Conservation (phyloP, 2,888 invertebrate species). For the Ennomos quercinarius region DNA sequence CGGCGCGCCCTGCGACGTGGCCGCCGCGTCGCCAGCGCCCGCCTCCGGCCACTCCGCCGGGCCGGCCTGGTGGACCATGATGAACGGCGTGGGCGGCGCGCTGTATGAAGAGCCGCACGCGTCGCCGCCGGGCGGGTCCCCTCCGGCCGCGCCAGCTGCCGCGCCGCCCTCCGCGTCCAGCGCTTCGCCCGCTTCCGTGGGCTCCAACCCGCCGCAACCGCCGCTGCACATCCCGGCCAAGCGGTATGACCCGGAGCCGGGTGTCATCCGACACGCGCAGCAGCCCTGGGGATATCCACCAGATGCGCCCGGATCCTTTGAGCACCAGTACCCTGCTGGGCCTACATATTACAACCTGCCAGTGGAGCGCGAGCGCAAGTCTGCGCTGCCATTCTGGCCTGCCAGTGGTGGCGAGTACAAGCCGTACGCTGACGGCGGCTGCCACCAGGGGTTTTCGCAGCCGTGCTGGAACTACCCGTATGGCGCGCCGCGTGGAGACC, state of each 20-base stretch:
- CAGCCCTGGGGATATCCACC: constrained; percentile 92
- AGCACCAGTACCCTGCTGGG: constrained; percentile 88
- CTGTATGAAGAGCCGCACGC: constrained; percentile 90
- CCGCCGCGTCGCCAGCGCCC: constrained; percentile 91
- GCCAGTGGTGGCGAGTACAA: constrained; percentile 87
- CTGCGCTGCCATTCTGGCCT: constrained; percentile 89
- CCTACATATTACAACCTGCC: constrained; percentile 92
- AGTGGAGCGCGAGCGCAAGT: constrained; percentile 87
- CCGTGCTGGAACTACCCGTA: constrained; percentile 91
- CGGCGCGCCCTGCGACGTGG: constrained; percentile 89
- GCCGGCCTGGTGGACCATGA: constrained; percentile 94
- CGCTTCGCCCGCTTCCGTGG: constrained; percentile 86
- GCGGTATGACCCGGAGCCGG: constrained; percentile 88
- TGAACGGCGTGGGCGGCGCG: constrained; percentile 92
- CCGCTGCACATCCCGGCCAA: constrained; percentile 96
- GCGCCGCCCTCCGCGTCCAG: constrained; percentile 86
- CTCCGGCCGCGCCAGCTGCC: constrained; percentile 89
- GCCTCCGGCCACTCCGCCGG: constrained; percentile 93
- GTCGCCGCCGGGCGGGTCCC: constrained; percentile 85
- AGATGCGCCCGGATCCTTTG: constrained; percentile 87
- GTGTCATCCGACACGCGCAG: constrained; percentile 92
- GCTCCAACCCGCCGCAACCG: constrained; percentile 90
- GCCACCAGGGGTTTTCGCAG: constrained; percentile 90
- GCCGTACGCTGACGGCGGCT: constrained; percentile 85
- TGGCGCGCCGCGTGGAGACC: constrained; percentile 87